A percentile compares a stretch with the other conserved stretches of the same genome.
These are phyloP conservation scores for Sericinus montela DNA, from an alignment of 2,888 invertebrate species.

Conservation along the genomic window DNA sequence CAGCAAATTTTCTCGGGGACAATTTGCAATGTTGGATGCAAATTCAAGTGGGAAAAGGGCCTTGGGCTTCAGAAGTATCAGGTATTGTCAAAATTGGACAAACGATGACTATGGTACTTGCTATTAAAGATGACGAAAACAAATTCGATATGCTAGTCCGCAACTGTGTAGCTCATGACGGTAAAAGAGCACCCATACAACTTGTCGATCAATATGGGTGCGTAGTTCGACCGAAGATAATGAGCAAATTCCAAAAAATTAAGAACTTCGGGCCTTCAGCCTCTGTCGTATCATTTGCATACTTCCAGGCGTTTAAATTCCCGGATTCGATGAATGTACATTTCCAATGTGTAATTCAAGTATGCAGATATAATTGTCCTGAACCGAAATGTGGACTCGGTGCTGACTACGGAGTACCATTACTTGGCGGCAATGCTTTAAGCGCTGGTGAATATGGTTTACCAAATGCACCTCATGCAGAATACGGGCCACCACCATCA, in stretches of 20 bases:
- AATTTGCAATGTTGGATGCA: slow-evolving; percentile 99
- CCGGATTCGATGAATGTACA: slow-evolving; percentile 98
- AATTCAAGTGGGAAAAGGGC: slow-evolving; percentile 97
- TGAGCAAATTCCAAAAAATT: slow-evolving; percentile 97
- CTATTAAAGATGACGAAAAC: slow-evolving; percentile 96
- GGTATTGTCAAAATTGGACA: slow-evolving; percentile 97
- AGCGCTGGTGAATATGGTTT: slow-evolving; percentile 83
- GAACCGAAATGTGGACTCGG: slow-evolving; percentile 91
- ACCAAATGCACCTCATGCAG: slow-evolving; percentile 74
- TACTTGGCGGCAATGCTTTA: slow-evolving; percentile 80
- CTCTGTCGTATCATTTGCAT: slow-evolving; percentile 95
- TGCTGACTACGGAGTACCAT: slow-evolving; percentile 84
- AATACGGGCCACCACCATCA: slow-evolving; percentile 85
- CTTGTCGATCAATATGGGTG: slow-evolving; percentile 96
- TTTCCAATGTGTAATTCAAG: slow-evolving; percentile 98
- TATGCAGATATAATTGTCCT: slow-evolving; percentile 95
- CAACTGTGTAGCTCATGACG: slow-evolving; percentile 96
- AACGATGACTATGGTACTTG: slow-evolving; percentile 98
- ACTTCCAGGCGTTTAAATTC: slow-evolving; percentile 98
- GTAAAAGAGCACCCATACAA: slow-evolving; percentile 95
- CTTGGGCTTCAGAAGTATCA: slow-evolving; percentile 98
- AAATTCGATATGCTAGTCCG: slow-evolving; percentile 97
- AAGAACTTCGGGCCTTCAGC: slow-evolving; percentile 97
- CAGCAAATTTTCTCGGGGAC: slow-evolving; percentile 96
- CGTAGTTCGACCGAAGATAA: slow-evolving; percentile 95